Base-by-base conservation (phyloP, 2,113 vertebrate species). In the Alces alces region DNA sequence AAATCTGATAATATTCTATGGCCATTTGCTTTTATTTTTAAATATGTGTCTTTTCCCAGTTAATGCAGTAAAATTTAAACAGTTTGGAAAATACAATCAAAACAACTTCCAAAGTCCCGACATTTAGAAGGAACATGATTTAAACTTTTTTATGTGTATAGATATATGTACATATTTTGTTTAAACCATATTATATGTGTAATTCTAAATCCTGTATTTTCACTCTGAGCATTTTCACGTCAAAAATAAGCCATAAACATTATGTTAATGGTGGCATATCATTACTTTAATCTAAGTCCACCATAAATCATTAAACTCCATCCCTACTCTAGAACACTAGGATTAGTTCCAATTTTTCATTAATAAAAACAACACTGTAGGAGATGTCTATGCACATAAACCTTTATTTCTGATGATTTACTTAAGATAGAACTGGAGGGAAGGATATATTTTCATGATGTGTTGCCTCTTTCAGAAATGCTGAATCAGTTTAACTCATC, bases 1-100 rank as follows among this genome's bases (percentile, higher is more conserved):
- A 64, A 57, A n/a, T n/a, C 0, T 3, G 10, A 8, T 25, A 19
- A 23, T 19, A 54, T 3, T 14, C 57, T 39, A 23, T 0, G 66
- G 66, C 2, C 47, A 36, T 10, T 76, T 60, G 15, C 12, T 89
- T 82, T 89, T 36, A 79, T 52, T 73, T 73, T 88, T 78, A 82
- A 83, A 45, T 55, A 16, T 23, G 25, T 43, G 11, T 28, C 17
- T 85, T 43, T 80, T 27, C 28, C 36, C 66, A 82, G 78, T 76
- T 58, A 84, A 84, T 8, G 55, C 55, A 90, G 50, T 58, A 89
- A 86, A 90, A 45, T 50, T 17, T 39, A 86, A 60, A 64, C 21
- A n/a, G 58, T 84, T 70, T 39, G 57, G 30, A 79, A 86, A 86
- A 84, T 36, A 52, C 15, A 80, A 30, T 64, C n/a, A 55, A 36